Conservation (phyloP, 2,113 vertebrate genomes). For the Alaudala cheleensis region DNA sequence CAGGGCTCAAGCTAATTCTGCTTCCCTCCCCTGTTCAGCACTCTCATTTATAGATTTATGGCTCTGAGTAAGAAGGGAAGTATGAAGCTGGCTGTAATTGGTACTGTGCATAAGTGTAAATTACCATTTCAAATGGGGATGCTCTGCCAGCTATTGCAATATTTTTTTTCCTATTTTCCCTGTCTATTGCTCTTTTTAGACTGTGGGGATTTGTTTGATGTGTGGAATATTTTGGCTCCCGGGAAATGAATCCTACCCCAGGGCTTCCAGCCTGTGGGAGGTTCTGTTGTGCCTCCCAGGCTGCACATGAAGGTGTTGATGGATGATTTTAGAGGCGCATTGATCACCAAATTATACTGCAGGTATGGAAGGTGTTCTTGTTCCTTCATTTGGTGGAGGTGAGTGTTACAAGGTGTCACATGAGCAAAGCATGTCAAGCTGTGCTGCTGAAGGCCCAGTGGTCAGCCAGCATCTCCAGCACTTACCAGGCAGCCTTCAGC, state of each 20-base stretch:
- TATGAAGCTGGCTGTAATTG: slow-evolving; percentile 30
- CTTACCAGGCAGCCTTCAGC: not conserved
- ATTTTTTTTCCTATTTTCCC: not conserved
- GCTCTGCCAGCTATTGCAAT: not conserved
- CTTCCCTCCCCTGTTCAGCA: not conserved
- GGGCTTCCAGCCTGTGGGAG: not conserved
- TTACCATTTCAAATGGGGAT: not conserved
- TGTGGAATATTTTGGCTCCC: not conserved
- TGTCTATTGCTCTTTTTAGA: slow-evolving; percentile 7
- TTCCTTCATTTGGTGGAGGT: not conserved
- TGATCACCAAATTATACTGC: not conserved
- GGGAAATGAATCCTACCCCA: not conserved
- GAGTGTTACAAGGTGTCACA: not conserved
- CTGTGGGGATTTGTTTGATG: not conserved
- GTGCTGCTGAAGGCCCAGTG: not conserved
- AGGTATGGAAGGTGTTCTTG: not conserved
- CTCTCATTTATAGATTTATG: not conserved
- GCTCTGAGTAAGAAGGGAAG: slow-evolving; percentile 18
- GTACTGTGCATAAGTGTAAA: slow-evolving; percentile 15
- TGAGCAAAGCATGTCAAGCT: not conserved
- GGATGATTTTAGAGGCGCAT: not conserved
- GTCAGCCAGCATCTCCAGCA: not conserved
- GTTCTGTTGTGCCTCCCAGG: not conserved
- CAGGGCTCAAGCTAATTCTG: not conserved
- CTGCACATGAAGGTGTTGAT: not conserved